phyloP scores from a whole-genome alignment of 2,797 vertebrate genomes.

The Syndactyla subalaris region DNA sequence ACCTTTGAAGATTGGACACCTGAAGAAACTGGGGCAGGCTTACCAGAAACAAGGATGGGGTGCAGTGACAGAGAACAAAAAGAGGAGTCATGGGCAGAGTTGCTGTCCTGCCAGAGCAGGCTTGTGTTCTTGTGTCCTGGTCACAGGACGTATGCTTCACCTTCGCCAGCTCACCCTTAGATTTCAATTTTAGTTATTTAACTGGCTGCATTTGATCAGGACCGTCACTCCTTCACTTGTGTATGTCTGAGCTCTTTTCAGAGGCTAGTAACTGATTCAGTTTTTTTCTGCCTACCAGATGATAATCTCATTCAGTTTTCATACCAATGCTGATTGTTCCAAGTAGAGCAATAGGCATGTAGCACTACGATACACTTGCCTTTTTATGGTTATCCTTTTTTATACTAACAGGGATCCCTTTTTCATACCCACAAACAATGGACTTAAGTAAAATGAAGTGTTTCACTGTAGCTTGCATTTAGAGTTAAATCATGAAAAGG shows the following conservation, averaged over 20 bases:
- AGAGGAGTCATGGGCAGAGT: not conserved
- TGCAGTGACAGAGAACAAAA: not conserved
- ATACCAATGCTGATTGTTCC: not conserved
- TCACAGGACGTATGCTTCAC: rapidly evolving
- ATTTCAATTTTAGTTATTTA: not conserved
- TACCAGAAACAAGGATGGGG: not conserved
- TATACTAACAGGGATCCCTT: not conserved
- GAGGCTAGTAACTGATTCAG: not conserved
- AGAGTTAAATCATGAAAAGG: not conserved
- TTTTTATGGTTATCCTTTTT: not conserved
- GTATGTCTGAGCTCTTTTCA: not conserved
- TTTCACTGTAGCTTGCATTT: not conserved
- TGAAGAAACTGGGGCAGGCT: constrained; percentile 4
- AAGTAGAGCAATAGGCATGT: not conserved
- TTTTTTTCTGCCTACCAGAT: not conserved
- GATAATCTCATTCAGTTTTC: not conserved
- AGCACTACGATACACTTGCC: not conserved
- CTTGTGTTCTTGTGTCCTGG: not conserved
- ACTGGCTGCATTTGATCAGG: not conserved
- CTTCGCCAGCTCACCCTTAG: not conserved
- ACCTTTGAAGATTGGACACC: not conserved
- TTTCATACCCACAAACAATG: not conserved
- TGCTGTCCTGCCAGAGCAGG: not conserved
- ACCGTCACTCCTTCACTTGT: not conserved
- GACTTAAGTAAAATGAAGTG: not conserved